These are phyloP conservation scores for Neopelma chrysocephalum DNA, from an alignment of 2,797 vertebrate genomes.

Conservation along the genomic window DNA sequence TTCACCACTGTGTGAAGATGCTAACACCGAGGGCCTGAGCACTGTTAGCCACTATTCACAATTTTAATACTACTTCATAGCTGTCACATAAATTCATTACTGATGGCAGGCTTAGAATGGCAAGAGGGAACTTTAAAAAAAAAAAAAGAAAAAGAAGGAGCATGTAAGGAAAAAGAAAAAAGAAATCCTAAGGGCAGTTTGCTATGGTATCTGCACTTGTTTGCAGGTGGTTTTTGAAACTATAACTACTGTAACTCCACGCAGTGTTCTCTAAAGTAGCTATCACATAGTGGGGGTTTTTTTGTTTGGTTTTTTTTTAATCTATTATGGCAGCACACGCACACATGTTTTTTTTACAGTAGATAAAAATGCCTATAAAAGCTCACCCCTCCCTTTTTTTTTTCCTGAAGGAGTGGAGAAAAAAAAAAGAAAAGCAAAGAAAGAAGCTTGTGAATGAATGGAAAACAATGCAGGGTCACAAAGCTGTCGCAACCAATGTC, in stretches of 20 bases:
- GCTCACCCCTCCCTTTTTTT: not conserved
- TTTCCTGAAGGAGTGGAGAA: not conserved
- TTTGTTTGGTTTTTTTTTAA: not conserved
- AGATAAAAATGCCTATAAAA: slow-evolving; percentile 76
- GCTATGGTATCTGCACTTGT: slow-evolving; percentile 67
- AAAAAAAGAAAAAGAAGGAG: not conserved
- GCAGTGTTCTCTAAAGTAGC: slow-evolving; percentile 59
- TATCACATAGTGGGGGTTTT: slow-evolving; percentile 25
- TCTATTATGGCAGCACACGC: not conserved
- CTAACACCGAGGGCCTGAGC: slow-evolving; percentile 37
- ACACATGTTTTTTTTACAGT: slow-evolving; percentile 61
- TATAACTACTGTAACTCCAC: slow-evolving; percentile 70
- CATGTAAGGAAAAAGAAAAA: slow-evolving; percentile 18
- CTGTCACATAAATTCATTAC: slow-evolving; percentile 83
- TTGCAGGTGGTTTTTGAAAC: slow-evolving; percentile 79
- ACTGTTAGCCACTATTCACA: slow-evolving; percentile 73
- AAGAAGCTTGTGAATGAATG: slow-evolving; percentile 86
- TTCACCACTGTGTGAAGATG: slow-evolving; percentile 55
- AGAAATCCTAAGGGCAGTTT: slow-evolving; percentile 56
- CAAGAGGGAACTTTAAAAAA: slow-evolving; percentile 40
- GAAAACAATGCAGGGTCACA: slow-evolving; percentile 85
- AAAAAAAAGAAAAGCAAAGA: slow-evolving; percentile 43
- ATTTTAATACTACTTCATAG: slow-evolving; percentile 82
- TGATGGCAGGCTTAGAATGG: slow-evolving; percentile 49
- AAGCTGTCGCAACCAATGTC: slow-evolving; percentile 83